These are phyloP conservation scores for Hirtodrosophila duncani DNA, from an alignment of 2,888 invertebrate species.

Conservation along the genomic window DNA sequence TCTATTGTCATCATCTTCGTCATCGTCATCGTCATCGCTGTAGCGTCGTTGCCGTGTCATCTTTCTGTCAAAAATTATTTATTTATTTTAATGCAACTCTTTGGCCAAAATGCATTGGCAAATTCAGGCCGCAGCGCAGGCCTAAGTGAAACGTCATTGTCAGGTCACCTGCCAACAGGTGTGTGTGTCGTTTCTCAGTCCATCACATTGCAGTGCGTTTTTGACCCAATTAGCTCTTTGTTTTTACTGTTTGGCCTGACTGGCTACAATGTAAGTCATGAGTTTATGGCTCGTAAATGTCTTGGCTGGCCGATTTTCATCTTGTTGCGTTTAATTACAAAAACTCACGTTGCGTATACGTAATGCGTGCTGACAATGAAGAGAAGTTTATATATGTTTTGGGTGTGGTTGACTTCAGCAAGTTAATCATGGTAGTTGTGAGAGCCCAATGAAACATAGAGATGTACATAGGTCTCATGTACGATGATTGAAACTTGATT, in stretches of 20 bases:
- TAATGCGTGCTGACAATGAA: constrained; percentile 9
- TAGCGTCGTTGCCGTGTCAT: constrained; percentile 13
- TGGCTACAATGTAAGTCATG: constrained; percentile 50
- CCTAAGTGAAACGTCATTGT: constrained; percentile 68
- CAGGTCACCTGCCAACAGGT: constrained; percentile 64
- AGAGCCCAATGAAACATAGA: too few species aligned
- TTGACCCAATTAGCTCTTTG: too few species aligned
- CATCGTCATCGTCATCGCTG: constrained; percentile 21
- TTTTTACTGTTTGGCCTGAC: constrained; percentile 43
- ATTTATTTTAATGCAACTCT: too few species aligned
- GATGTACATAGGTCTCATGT: too few species aligned
- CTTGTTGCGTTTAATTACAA: constrained; percentile 48
- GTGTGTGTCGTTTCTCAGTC: constrained; percentile 18
- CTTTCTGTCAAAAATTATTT: constrained; percentile 66
- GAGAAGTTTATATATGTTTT: neutral
- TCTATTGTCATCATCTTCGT: constrained; percentile 65
- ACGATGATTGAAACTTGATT: too few species aligned
- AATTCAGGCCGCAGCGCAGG: too few species aligned
- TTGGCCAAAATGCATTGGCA: constrained; percentile 47
- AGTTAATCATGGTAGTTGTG: too few species aligned
- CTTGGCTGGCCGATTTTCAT: constrained; percentile 44
- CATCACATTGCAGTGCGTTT: neutral
- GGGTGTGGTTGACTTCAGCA: constrained; percentile 6
- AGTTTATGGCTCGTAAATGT: constrained; percentile 70
- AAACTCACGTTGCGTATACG: constrained; percentile 52